Percentiles rank a stretch among this genome's conserved stretches.
Conservation (phyloP, 2,797 vertebrate genomes). For the Neomorphus geoffroyi region DNA sequence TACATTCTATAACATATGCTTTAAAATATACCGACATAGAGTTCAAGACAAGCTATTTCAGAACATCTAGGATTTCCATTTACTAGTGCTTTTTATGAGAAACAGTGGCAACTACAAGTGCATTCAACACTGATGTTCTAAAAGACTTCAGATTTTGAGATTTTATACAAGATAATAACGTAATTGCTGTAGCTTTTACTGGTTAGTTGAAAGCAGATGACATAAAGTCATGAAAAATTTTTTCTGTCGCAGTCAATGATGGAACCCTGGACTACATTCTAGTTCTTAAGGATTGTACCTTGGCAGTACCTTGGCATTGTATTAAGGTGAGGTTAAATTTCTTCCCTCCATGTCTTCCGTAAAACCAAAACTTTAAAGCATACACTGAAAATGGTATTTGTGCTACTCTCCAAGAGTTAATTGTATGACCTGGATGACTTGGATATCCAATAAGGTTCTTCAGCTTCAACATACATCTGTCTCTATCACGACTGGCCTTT, state of each 20-base stretch:
- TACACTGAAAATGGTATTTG: neutral
- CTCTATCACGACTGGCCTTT: neutral
- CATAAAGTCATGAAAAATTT: neutral
- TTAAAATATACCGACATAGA: neutral
- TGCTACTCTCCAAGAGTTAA: neutral
- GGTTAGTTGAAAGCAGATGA: neutral
- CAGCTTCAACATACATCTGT: neutral
- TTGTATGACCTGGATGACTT: neutral
- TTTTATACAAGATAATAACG: neutral
- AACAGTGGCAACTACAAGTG: neutral
- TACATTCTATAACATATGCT: neutral
- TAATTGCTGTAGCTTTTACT: neutral
- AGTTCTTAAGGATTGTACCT: neutral
- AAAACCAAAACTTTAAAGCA: neutral
- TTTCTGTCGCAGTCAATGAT: neutral
- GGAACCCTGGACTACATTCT: neutral
- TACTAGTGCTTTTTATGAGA: neutral
- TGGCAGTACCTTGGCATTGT: neutral
- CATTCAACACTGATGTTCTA: neutral
- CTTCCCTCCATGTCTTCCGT: neutral
- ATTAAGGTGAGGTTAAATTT: neutral
- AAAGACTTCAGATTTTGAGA: neutral
- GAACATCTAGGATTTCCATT: neutral
- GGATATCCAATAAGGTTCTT: neutral
- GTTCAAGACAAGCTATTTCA: neutral